Conservation (phyloP, 2,113 vertebrate genomes). For the Cyanoderma ruficeps region DNA sequence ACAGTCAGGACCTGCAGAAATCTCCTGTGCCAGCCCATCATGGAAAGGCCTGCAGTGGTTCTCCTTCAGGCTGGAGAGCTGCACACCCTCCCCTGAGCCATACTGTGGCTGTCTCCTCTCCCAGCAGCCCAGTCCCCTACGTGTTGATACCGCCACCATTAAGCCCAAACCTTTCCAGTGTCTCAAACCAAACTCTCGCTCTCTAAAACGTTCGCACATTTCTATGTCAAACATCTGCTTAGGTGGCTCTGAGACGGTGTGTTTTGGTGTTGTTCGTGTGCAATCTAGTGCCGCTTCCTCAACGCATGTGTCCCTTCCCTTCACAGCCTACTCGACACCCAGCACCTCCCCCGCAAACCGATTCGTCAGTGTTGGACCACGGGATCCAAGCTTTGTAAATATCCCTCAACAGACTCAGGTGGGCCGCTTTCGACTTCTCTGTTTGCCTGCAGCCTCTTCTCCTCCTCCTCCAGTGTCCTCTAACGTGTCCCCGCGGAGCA, state of each 20-base stretch:
- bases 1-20: background rate
- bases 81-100: background rate
- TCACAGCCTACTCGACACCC: conserved; percentile 97
- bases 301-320: conserved; percentile 83
- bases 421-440: conserved; percentile 81
- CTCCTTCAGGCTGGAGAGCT: background rate
- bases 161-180: conserved; percentile 17
- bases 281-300: conserved; percentile 83
- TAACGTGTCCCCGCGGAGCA: conserved; percentile 64
- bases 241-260: conserved; percentile 76
- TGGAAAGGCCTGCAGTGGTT: background rate
- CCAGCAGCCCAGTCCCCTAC: background rate
- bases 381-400: conserved; percentile 99
- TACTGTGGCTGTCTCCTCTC: background rate
- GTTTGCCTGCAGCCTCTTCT: conserved; percentile 75
- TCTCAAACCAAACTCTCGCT: conserved; percentile 67
- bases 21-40: background rate
- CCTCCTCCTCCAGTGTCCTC: conserved; percentile 55
- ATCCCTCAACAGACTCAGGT: conserved; percentile 99
- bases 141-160: background rate
- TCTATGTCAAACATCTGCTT: conserved; percentile 74
- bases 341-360: conserved; percentile 98
- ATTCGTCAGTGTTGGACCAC: conserved; percentile 98
- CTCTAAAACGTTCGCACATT: conserved; percentile 74
- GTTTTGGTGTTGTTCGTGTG: conserved; percentile 82